Evolutionary conservation across 2,797 vertebrate species (phyloP), one percentile per base, ranked within the genome.

Genomic region (Merluccius polli): DNA sequence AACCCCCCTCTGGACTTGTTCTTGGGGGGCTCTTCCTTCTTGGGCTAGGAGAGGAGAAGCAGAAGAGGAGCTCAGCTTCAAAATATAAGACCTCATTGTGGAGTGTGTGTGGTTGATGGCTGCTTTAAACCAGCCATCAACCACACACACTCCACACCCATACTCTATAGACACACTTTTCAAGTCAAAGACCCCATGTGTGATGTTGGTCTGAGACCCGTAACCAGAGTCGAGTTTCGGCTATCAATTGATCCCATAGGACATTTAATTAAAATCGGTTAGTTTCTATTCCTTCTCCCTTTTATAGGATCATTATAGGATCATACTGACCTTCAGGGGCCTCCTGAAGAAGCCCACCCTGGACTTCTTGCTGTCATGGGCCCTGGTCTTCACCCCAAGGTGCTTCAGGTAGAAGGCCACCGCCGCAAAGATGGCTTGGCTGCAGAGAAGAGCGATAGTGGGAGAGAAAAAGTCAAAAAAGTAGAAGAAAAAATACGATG

Each of bases 331-430:
- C 94, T 95, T 97, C 29, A 89, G 81, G 1, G 89, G 78, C 35
- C 86, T 95, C 77, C 93, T 93, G 89, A 96, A 97, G 89, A 95
- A 95, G 63, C 94, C 92, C 78, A 93, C 92, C 84, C 92, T 95
- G 0, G 94, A 92, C 87, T 97, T 98, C 90, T 97, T 97, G 86
- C 90, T 95, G 87, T 97, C 96, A 0, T 92, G 91, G 0, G 91
- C 84, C 84, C 94, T 95, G 84, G 92, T 94, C 90, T 96, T 95
- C 33, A 98, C 96, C 24, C 96, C 96, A 0, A 98, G 92, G 75
- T 96, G 93, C 85, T 97, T 97, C 96, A 97, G 97, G 84, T 95
- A 97, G 36, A 90, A 88, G 75, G 86, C 91, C 75, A 97, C 94
- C 1, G 95, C 94, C 0, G 79, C 75, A 82, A 96, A 95, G 77